Evolutionary conservation across 1,140 invertebrate species (phyloP).

Genomic region (Euura saliciscinereae): DNA sequence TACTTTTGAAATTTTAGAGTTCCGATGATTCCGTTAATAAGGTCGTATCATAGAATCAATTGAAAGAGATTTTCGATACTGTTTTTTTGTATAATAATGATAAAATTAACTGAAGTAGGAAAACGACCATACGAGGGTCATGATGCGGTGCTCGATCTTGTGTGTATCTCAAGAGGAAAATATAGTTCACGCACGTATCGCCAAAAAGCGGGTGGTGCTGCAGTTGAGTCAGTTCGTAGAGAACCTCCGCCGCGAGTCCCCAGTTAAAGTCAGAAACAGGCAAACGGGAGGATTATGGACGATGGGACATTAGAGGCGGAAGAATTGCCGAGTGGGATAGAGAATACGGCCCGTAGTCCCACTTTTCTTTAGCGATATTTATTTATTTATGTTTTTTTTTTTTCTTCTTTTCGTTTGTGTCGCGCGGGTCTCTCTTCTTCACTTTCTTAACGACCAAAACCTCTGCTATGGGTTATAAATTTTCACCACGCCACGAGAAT

Average conservation of each 20-base stretch:
- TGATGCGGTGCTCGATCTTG: not conserved
- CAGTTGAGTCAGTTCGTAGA: not conserved
- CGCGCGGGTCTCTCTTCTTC: not conserved
- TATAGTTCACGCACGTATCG: slow-evolving; percentile 44
- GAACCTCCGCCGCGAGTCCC: slow-evolving; percentile 9
- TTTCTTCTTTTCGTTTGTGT: slow-evolving; percentile 1
- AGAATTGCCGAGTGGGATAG: slow-evolving; percentile 17
- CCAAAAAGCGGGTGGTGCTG: slow-evolving; percentile 20
- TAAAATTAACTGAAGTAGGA: no score
- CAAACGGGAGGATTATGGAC: slow-evolving; percentile 41
- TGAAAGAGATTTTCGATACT: not conserved
- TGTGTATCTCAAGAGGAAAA: slow-evolving; percentile 13
- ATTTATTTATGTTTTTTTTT: slow-evolving; percentile 41
- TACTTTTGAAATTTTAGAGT: no score
- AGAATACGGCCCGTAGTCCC: slow-evolving; percentile 18
- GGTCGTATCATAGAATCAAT: no score
- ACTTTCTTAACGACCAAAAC: slow-evolving; percentile 31
- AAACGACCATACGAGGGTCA: not conserved
- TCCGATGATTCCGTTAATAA: no score
- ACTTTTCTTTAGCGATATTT: slow-evolving; percentile 40
- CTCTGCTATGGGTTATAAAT: slow-evolving; percentile 33
- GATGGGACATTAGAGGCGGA: slow-evolving; percentile 35
- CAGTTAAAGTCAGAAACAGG: slow-evolving; percentile 26
- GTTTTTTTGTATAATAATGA: no score
- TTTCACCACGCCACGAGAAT: slow-evolving; percentile 15